Evolutionary conservation across 2,888 invertebrate genomes (phyloP).

Genomic region (Dastarcus helophoroides): DNA sequence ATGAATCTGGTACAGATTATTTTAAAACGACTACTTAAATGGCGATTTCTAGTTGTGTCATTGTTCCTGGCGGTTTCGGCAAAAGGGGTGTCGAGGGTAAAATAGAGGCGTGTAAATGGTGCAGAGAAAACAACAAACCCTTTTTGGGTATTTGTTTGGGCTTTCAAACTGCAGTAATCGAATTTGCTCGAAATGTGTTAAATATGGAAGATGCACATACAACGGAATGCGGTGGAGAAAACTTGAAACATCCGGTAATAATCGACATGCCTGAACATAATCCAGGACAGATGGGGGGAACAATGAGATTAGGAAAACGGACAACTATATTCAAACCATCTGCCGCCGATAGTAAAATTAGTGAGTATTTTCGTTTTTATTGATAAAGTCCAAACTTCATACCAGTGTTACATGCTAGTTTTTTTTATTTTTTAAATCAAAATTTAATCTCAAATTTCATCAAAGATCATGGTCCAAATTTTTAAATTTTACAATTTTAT

Average conservation of each 20-base stretch:
- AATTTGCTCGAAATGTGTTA: slow-evolving; percentile 82
- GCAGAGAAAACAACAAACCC: slow-evolving; percentile 79
- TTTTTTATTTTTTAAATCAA: too few species aligned
- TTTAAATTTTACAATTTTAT: too few species aligned
- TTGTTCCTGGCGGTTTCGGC: slow-evolving; percentile 98
- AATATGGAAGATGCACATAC: slow-evolving; percentile 68
- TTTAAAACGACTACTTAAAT: too few species aligned
- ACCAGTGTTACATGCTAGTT: too few species aligned
- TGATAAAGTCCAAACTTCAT: too few species aligned
- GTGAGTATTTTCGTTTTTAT: too few species aligned
- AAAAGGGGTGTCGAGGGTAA: slow-evolving; percentile 93
- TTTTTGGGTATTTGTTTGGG: slow-evolving; percentile 97
- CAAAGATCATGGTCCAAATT: too few species aligned
- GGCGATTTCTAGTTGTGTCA: slow-evolving; percentile 58
- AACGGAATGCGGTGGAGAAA: slow-evolving; percentile 69
- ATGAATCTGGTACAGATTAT: too few species aligned
- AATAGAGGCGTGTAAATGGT: slow-evolving; percentile 88
- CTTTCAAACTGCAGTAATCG: slow-evolving; percentile 91
- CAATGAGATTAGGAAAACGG: slow-evolving; percentile 94
- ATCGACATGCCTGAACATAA: slow-evolving; percentile 99
- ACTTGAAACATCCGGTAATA: slow-evolving; percentile 67
- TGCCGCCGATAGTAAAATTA: slow-evolving; percentile 45
- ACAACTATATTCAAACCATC: slow-evolving; percentile 64
- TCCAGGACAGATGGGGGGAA: slow-evolving; percentile 86
- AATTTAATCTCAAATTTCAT: too few species aligned